Evolutionary conservation across 2,888 invertebrate species (phyloP).

Genomic region (Leucozona laternaria): DNA sequence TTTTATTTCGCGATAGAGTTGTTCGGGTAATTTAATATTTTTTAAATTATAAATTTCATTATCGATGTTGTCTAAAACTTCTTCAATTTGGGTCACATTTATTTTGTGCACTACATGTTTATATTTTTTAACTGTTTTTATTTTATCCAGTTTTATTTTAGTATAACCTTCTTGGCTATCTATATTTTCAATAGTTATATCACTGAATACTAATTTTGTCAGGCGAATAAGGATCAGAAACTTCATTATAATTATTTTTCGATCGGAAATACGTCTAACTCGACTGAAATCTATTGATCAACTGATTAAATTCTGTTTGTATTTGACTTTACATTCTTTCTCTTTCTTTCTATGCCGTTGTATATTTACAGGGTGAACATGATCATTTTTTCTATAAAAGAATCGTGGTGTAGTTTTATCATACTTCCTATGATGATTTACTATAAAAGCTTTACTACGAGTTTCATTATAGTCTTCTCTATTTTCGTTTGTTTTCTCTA

Average conservation of each 20-base stretch:
- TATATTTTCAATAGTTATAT: not conserved
- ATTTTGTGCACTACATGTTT: not conserved
- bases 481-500: not conserved
- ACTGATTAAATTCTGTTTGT: not conserved
- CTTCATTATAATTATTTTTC: not conserved
- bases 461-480: not conserved
- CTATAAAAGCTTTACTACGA: conserved; percentile 1
- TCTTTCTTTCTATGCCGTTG: not conserved
- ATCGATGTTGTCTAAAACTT: not conserved
- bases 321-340: not conserved
- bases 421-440: not conserved
- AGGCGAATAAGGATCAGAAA: not conserved
- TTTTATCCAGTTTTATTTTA: not conserved
- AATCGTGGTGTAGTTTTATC: not conserved
- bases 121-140: not conserved
- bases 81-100: not conserved
- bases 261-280: not conserved
- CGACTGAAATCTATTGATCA: not conserved
- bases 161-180: too few species aligned
- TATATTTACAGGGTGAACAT: not conserved
- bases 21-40: not conserved
- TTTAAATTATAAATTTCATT: not conserved
- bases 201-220: not conserved
- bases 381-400: not conserved
- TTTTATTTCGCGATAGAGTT: not conserved